Base-by-base conservation (phyloP, 35 echinoderm and acorn worm species). In the Diadema setosum region DNA sequence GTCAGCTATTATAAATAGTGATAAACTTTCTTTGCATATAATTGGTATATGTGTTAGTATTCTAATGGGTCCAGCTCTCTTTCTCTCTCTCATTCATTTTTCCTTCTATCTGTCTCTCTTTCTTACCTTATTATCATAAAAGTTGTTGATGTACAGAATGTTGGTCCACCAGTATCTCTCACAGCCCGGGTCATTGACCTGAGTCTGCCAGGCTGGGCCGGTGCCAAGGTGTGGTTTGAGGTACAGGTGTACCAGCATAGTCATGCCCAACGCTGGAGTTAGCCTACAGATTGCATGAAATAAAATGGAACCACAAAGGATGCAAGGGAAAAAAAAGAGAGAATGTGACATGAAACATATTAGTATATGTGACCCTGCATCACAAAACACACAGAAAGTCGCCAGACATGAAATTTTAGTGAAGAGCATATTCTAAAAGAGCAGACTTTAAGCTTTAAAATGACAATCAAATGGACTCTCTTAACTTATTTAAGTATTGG, bases 101-200 rank as follows among this genome's bases (percentile, higher is more conserved):
- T n/a, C n/a, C n/a, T n/a, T n/a, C n/a, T n/a, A n/a, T n/a, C n/a
- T n/a, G n/a, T n/a, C n/a, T n/a, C n/a, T 32, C 1, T 83, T 27
- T 2, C 3, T 31, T n/a, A 85, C 58, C 2, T 48, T 26, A 25
- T 43, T 25, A 17, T 93, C 88, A 39, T 98, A 98, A 34, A 98
- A 98, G 80, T 98, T 98, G 43, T 98, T 98, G 81, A 98, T 98
- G 60, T 91, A 98, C 8, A 98, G 80, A 1, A 98, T 45, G 43
- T 88, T 91, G 14, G 89, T 89, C 96, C 96, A 98, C 96, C 96
- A 98, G 75, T 94, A 94, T 52, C 89, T 88, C 4, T 67, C 26
- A 49, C 96, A 98, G 5, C 5, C 12, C 41, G 61, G 31, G 2
- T 55, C 58, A 2, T 40, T 36, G 16, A 81, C 75, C 2, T 45